Evolutionary conservation across 2,113 vertebrate species (phyloP).

Genomic region (Athene noctua): DNA sequence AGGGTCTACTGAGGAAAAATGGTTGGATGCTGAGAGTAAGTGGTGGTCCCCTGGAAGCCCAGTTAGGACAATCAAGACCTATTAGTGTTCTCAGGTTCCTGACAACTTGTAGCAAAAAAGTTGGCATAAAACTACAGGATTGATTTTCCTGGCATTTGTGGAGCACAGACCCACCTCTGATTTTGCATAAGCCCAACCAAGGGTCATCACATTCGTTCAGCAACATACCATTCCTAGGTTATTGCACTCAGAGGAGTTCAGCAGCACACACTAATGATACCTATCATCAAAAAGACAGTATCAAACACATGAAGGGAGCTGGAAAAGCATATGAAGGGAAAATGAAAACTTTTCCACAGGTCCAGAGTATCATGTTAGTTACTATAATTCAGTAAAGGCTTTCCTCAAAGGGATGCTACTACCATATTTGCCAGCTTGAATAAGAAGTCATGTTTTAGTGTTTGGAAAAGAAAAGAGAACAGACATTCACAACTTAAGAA

Average conservation of each 20-base stretch:
- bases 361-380: not conserved
- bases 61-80: not conserved
- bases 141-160: not conserved
- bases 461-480: not conserved
- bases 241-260: not conserved
- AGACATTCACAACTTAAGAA: not conserved
- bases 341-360: not conserved
- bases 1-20: not conserved
- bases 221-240: not conserved
- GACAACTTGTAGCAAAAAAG: not conserved
- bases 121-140: not conserved
- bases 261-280: not conserved
- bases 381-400: not conserved
- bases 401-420: not conserved
- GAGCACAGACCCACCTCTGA: not conserved
- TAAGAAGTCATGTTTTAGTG: not conserved
- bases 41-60: rapidly evolving
- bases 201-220: not conserved
- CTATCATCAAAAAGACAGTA: not conserved
- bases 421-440: not conserved
- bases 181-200: not conserved
- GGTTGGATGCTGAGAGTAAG: rapidly evolving
- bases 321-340: not conserved
- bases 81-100: not conserved
- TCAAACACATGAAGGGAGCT: not conserved